Conservation (phyloP, 2,797 vertebrate species). For the Acomys russatus region DNA sequence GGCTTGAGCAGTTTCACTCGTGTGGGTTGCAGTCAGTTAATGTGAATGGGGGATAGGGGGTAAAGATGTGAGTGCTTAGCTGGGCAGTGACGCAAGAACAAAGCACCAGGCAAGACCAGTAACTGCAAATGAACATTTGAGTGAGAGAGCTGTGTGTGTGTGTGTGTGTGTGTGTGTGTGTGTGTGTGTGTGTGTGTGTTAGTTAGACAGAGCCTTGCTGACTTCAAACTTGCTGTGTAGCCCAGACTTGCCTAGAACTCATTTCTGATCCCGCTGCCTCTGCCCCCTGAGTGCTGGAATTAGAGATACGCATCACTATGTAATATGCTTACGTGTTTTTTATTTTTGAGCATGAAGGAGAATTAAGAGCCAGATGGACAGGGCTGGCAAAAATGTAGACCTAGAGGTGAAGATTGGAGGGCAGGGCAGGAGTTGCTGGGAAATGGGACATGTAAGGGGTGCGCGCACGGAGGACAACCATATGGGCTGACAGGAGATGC, state of each 20-base stretch:
- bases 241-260: neutral
- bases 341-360: neutral
- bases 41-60: neutral
- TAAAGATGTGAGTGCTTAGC: neutral
- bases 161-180: neutral
- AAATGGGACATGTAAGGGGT: neutral
- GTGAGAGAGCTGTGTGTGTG: neutral
- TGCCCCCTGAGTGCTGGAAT: neutral
- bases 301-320: neutral
- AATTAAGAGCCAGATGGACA: neutral
- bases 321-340: neutral
- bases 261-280: neutral
- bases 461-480: too few relatives aligned
- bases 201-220: neutral
- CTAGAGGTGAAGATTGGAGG: neutral
- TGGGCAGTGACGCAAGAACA: neutral
- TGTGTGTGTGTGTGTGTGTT: neutral
- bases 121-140: too few relatives aligned
- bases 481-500: neutral
- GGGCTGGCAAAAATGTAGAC: neutral
- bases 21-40: neutral
- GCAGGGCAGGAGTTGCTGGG: neutral
- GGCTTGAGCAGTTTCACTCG: neutral
- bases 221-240: neutral
- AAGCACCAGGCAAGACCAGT: neutral